These are phyloP conservation scores for Branchinecta lynchi DNA, from an alignment of 1,140 invertebrate species.

Conservation along the genomic window DNA sequence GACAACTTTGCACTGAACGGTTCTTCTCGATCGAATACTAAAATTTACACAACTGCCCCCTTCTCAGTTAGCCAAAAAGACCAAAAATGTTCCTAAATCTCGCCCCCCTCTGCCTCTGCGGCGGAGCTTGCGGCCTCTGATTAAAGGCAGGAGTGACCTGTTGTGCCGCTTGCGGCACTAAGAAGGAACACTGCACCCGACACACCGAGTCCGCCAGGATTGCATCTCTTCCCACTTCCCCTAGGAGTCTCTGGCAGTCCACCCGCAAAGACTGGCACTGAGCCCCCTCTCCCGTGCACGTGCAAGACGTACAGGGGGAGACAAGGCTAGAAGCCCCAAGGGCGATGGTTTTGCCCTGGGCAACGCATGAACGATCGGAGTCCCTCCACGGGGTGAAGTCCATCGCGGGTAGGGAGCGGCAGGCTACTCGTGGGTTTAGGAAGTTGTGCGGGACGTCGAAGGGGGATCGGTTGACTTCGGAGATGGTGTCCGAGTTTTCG, in stretches of 20 bases:
- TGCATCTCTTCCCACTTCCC: conserved; percentile 61
- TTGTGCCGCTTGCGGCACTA: conserved; percentile 27
- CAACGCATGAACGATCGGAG: conserved; percentile 44
- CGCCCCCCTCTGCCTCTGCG: not conserved
- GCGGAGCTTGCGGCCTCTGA: not conserved
- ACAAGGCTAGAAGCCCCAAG: conserved; percentile 65
- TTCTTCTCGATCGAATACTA: no score
- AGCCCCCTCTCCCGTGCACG: conserved; percentile 64
- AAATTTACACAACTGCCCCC: no score
- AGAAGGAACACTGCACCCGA: conserved; percentile 65
- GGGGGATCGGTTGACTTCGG: conserved; percentile 66
- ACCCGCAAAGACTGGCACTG: conserved; percentile 76
- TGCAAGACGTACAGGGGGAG: conserved; percentile 69
- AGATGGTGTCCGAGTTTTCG: conserved; percentile 72
- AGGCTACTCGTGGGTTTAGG: conserved; percentile 69
- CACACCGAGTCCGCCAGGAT: conserved; percentile 73
- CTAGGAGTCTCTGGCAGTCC: conserved; percentile 61
- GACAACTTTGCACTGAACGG: no score
- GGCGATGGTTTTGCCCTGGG: conserved; percentile 52
- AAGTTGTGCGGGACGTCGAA: conserved; percentile 81
- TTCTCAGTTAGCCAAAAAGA: not conserved
- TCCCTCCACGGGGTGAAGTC: conserved; percentile 68
- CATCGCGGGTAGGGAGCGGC: conserved; percentile 54
- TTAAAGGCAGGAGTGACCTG: not conserved
- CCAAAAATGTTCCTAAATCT: not conserved